Conservation (phyloP, 2,797 vertebrate genomes). For the Neosilurus mollespiculum region DNA sequence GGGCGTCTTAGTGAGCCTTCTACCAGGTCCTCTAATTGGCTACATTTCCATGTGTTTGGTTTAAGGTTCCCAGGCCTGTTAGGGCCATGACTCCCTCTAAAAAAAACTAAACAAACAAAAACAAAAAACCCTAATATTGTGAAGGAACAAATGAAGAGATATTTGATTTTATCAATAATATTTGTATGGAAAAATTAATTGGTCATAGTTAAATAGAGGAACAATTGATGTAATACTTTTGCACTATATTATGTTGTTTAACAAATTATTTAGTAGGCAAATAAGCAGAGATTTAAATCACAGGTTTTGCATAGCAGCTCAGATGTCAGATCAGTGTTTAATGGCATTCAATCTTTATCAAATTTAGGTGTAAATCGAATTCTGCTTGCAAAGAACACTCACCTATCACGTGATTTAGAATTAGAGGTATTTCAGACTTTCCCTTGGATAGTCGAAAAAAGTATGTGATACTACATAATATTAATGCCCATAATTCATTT, state of each 20-base stretch:
- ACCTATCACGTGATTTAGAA: slow-evolving; percentile 76
- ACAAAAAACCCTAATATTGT: no score
- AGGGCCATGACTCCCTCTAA: no score
- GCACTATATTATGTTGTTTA: neutral
- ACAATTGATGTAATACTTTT: neutral
- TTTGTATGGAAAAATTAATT: neutral
- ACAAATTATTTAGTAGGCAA: neutral
- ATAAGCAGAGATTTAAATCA: neutral
- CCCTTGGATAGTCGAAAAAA: slow-evolving; percentile 54
- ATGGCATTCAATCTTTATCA: neutral
- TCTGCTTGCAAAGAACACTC: slow-evolving; percentile 85
- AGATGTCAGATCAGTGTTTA: neutral
- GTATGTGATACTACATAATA: neutral
- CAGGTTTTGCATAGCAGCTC: neutral
- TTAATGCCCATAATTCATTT: slow-evolving; percentile 1
- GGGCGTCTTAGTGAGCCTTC: no score
- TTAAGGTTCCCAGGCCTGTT: no score
- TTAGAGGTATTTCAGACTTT: slow-evolving; percentile 82
- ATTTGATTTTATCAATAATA: no score
- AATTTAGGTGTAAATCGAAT: slow-evolving; percentile 75
- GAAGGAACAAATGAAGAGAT: no score
- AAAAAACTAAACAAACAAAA: no score
- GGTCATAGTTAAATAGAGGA: neutral
- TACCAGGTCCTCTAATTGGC: no score
- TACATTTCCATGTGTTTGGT: no score